Evolutionary conservation across 1,140 invertebrate genomes (phyloP), one percentile per base, ranked within the genome.

Genomic region (Drosophila obscura): DNA sequence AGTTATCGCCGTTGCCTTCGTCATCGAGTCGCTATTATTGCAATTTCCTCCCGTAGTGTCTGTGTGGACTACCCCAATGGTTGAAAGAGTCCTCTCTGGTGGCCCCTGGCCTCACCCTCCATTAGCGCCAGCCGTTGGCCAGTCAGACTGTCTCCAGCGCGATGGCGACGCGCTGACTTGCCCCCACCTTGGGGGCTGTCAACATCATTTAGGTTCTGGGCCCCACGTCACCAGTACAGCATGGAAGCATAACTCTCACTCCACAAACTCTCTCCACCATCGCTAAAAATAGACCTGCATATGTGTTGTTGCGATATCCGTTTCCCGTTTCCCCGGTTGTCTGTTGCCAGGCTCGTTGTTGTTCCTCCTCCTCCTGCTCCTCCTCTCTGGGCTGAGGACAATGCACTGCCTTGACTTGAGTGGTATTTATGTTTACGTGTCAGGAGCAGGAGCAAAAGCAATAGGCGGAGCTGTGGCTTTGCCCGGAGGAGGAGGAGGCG

Each of bases 331-430:
- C 13, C 46, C 35, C 48, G 1, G 24, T 43, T 68, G 64, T 68
- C 61, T 61, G 80, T 82, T 82, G 68, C 74, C 74, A 81, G 68
- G 79, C 60, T 79, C 51, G 55, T 51, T 57, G 58, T 44, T 58
- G 46, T 58, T 55, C 52, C 45, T 24, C 2, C 28, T 52, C 26
- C 59, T n/a, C 62, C 31, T 43, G n/a, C n/a, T n/a, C 41, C 19
- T 5, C 13, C 56, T 63, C 69, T 74, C 64, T 84, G 80, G 74
- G 64, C 69, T 62, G 78, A 87, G 82, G 82, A 87, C 82, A 87
- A 87, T 87, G 82, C 82, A 87, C 82, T 87, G 78, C 82, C 82
- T 85, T 87, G 82, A 87, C 77, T 65, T 46, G 51, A 72, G 59
- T 51, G 24, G 44, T 35, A 39, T 39, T 63, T 35, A 22, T 31